These are phyloP conservation scores for Campaea margaritaria DNA, from an alignment of 2,888 invertebrate genomes.

Conservation along the genomic window DNA sequence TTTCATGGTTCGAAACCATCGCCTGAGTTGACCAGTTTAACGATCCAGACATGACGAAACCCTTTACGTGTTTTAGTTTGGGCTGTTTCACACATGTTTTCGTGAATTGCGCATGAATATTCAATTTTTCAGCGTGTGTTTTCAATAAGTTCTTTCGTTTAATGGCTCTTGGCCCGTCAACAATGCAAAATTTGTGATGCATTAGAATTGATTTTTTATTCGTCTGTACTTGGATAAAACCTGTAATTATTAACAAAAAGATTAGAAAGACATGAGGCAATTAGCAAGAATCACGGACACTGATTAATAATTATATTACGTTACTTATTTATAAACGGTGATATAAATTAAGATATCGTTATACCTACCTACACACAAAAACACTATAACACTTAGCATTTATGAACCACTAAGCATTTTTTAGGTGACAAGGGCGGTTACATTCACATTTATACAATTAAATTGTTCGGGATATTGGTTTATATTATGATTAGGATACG, in stretches of 20 bases:
- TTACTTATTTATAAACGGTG: too few relatives aligned
- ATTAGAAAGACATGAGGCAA: neutral
- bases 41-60: conserved; percentile 88
- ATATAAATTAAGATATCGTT: too few relatives aligned
- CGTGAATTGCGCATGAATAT: conserved; percentile 65
- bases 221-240: conserved; percentile 80
- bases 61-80: conserved; percentile 61
- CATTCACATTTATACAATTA: too few relatives aligned
- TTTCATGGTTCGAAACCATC: conserved; percentile 89
- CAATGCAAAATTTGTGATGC: conserved; percentile 92
- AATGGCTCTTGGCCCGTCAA: conserved; percentile 85
- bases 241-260: conserved; percentile 49
- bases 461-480: too few relatives aligned
- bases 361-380: too few relatives aligned
- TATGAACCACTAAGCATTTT: too few relatives aligned
- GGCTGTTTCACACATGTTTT: conserved; percentile 51
- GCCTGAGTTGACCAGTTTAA: conserved; percentile 92
- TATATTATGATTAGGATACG: too few relatives aligned
- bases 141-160: conserved; percentile 70
- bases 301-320: too few relatives aligned
- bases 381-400: too few relatives aligned
- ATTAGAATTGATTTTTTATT: conserved; percentile 85
- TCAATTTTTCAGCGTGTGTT: conserved; percentile 74
- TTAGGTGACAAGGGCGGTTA: too few relatives aligned
- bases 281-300: too few relatives aligned